Conservation (phyloP, 2,888 invertebrate genomes). For the Ophioninae sp. region DNA sequence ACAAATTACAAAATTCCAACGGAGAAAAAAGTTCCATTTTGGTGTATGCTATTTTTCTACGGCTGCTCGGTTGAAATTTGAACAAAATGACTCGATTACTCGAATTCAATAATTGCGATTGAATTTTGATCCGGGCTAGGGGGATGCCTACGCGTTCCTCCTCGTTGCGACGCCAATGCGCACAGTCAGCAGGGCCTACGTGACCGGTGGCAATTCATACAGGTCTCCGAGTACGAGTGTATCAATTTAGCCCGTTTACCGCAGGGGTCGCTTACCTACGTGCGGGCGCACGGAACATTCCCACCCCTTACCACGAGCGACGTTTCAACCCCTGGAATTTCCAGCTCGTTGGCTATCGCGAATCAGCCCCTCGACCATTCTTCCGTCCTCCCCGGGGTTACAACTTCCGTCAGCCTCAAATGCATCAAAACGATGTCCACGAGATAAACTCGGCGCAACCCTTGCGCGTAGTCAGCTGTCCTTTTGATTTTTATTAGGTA, state of each 20-base stretch:
- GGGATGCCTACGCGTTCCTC: no score
- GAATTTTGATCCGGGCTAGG: no score
- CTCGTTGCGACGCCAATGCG: no score
- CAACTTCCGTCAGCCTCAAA: conserved; percentile 11
- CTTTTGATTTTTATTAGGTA: conserved; percentile 12
- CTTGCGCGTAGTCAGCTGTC: not conserved
- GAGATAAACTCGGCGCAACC: not conserved
- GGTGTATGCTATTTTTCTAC: no score
- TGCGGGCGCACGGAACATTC: conserved; percentile 22
- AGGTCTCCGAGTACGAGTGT: conserved; percentile 60
- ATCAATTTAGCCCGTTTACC: conserved; percentile 62
- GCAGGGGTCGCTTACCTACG: conserved; percentile 56
- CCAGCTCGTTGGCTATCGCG: conserved; percentile 11
- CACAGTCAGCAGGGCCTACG: conserved; percentile 47
- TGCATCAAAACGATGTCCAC: not conserved
- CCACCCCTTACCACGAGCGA: conserved; percentile 17
- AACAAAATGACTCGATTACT: no score
- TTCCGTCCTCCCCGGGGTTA: not conserved
- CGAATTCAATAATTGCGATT: no score
- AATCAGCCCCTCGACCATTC: conserved; percentile 29
- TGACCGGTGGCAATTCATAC: conserved; percentile 62
- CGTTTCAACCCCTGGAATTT: conserved; percentile 31
- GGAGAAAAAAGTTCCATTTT: no score
- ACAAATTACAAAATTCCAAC: no score
- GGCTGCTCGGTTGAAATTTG: no score